These are phyloP conservation scores for Tauraco erythrolophus DNA, from an alignment of 2,113 vertebrate genomes.

Conservation along the genomic window DNA sequence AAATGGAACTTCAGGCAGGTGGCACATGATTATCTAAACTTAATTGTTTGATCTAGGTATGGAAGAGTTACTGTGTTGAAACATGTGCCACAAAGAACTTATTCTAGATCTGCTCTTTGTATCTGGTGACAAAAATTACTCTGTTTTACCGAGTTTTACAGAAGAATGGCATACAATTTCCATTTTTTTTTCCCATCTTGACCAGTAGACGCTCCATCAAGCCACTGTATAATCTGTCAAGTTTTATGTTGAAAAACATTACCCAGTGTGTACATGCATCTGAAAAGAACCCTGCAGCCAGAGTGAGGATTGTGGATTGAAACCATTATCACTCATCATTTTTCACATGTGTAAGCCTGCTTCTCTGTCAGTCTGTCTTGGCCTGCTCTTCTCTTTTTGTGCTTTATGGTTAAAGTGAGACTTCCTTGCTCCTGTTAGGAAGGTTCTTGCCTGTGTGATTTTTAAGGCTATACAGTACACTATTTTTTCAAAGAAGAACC, in stretches of 20 bases:
- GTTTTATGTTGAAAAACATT: neutral
- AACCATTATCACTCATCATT: neutral
- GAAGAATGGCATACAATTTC: neutral
- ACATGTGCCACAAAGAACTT: neutral
- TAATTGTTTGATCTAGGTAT: constrained; percentile 38
- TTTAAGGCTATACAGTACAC: neutral
- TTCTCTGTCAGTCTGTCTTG: neutral
- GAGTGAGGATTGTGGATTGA: neutral
- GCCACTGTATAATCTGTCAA: neutral
- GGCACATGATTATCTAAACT: neutral
- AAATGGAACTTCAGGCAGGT: neutral
- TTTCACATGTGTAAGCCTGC: neutral
- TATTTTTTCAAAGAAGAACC: neutral
- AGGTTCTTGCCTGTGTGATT: neutral
- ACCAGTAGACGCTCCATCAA: neutral
- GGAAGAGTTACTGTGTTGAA: neutral
- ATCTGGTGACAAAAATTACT: neutral
- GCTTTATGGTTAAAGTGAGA: neutral
- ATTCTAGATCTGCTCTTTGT: neutral
- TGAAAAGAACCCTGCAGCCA: neutral
- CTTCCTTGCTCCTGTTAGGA: neutral
- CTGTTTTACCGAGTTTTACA: neutral
- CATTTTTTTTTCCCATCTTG: neutral
- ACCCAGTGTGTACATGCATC: neutral
- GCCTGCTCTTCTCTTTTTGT: neutral